phyloP scores from a whole-genome alignment of 2,113 vertebrate genomes.

The Meles meles region DNA sequence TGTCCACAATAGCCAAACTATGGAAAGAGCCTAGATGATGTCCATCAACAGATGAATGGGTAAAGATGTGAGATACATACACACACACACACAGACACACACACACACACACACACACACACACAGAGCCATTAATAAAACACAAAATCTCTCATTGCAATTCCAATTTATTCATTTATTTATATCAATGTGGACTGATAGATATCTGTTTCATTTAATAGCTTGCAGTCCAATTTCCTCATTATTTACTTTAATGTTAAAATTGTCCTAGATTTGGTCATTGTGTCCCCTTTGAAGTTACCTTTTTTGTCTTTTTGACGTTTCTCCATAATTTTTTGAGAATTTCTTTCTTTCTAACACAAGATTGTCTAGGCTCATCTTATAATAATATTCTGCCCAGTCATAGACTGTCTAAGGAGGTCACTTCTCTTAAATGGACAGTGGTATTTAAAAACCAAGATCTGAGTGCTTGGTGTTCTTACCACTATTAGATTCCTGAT shows the following conservation, averaged over 20 bases:
- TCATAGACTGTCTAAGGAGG: not conserved
- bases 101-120: too few relatives aligned
- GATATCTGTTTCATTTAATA: not conserved
- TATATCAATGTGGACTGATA: not conserved
- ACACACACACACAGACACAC: fast-evolving
- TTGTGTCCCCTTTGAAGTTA: not conserved
- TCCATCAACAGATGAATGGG: too few relatives aligned
- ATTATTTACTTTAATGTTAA: not conserved
- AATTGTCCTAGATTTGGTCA: not conserved
- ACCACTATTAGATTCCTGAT: not conserved
- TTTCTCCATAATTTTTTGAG: not conserved
- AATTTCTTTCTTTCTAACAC: not conserved
- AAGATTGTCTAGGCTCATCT: not conserved
- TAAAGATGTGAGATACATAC: too few relatives aligned
- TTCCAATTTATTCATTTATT: not conserved
- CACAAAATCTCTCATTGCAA: not conserved
- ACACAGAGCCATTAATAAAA: too few relatives aligned
- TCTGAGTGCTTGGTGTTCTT: not conserved
- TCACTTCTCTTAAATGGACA: not conserved
- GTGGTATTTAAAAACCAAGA: not conserved
- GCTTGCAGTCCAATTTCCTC: not conserved
- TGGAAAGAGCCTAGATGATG: too few relatives aligned
- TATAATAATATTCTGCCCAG: not conserved
- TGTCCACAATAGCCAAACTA: too few relatives aligned
- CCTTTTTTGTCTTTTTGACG: not conserved